Evolutionary conservation across 1,140 invertebrate species (phyloP).

Genomic region (Heterodera schachtii): DNA sequence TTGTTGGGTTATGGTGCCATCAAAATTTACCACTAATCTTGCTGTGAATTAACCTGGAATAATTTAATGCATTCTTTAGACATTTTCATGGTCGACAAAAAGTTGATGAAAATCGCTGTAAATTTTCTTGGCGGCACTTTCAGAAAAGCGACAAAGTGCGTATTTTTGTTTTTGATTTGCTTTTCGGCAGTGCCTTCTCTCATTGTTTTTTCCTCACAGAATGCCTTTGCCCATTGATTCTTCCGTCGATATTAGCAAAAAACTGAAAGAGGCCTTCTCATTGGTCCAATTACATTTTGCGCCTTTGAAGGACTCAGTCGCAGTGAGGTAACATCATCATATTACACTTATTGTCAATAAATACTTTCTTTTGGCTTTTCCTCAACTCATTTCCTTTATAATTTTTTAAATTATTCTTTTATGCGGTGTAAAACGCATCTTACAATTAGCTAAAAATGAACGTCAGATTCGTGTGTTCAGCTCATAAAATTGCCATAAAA

Average conservation of each 20-base stretch:
- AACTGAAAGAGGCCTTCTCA: slow-evolving; percentile 25
- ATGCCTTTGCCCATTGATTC: slow-evolving; percentile 30
- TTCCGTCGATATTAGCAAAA: slow-evolving; percentile 21
- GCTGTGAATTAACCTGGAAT: too few relatives aligned
- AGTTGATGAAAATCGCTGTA: slow-evolving; percentile 4
- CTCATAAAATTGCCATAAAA: too few relatives aligned
- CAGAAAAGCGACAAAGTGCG: slow-evolving; percentile 26
- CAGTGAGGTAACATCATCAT: neutral
- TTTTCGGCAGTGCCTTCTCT: too few relatives aligned
- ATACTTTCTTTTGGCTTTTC: neutral
- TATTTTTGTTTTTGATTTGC: neutral
- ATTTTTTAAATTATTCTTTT: too few relatives aligned
- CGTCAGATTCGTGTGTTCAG: too few relatives aligned
- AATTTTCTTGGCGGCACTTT: slow-evolving; percentile 16
- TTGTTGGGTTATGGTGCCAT: too few relatives aligned
- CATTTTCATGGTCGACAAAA: slow-evolving; percentile 22
- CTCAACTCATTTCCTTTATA: neutral
- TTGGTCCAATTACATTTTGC: slow-evolving; percentile 5
- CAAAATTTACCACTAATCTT: too few relatives aligned
- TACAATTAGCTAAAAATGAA: too few relatives aligned
- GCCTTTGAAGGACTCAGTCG: slow-evolving; percentile 23
- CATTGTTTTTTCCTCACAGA: neutral
- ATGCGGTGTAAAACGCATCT: too few relatives aligned
- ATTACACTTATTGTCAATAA: neutral
- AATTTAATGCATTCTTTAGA: slow-evolving; percentile 19